Evolutionary conservation across 1,140 invertebrate genomes (phyloP).

Genomic region (Dreissena polymorpha): DNA sequence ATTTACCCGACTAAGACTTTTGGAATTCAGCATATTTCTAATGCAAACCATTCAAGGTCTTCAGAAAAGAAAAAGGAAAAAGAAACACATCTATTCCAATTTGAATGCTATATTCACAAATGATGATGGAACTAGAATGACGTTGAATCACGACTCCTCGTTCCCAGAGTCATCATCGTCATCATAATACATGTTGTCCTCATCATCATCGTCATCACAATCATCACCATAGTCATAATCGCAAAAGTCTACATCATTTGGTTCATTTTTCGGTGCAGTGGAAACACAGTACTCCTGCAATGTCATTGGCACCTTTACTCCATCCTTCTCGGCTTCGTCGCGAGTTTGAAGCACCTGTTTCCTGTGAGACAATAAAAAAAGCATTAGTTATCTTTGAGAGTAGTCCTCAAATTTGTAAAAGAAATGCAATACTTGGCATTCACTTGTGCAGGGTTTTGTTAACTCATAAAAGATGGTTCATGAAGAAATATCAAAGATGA

Average conservation of each 20-base stretch:
- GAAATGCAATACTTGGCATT: neutral
- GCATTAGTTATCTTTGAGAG: neutral
- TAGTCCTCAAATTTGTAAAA: neutral
- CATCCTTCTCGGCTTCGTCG: slow-evolving; percentile 96
- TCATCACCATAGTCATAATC: slow-evolving; percentile 78
- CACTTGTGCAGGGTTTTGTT: neutral
- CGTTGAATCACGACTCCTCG: slow-evolving; percentile 40
- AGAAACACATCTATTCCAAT: neutral
- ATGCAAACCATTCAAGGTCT: too few species aligned
- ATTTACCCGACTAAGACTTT: too few species aligned
- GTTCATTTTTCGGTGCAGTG: slow-evolving; percentile 68
- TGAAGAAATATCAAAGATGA: too few species aligned
- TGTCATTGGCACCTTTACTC: slow-evolving; percentile 97
- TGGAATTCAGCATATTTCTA: too few species aligned
- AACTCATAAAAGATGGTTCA: neutral
- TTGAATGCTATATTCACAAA: slow-evolving; percentile 5
- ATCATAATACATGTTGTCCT: slow-evolving; percentile 75
- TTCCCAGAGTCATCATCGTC: slow-evolving; percentile 77
- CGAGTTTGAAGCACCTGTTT: slow-evolving; percentile 98
- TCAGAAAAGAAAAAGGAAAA: neutral
- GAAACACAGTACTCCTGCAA: slow-evolving; percentile 93
- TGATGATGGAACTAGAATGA: neutral
- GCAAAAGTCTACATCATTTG: slow-evolving; percentile 76
- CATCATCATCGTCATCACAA: slow-evolving; percentile 76
- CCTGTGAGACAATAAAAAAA: slow-evolving; percentile 82